These are phyloP conservation scores for Ostrea denselamellosa DNA, from an alignment of 1,140 invertebrate species.

Conservation along the genomic window DNA sequence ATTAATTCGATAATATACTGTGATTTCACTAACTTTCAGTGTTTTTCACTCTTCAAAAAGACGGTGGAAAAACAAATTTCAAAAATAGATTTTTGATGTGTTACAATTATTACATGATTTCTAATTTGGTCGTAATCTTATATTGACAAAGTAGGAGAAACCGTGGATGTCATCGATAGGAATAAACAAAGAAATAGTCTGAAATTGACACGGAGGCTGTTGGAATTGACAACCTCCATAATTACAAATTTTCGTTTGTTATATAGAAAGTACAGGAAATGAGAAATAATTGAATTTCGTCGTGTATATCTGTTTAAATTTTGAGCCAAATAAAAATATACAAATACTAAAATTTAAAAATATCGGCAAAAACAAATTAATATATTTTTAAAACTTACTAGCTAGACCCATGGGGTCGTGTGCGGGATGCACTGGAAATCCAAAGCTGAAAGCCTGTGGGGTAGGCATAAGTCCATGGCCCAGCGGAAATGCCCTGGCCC, in stretches of 20 bases:
- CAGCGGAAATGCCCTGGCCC: constrained; percentile 70
- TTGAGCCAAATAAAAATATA: not conserved
- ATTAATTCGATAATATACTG: too few species aligned
- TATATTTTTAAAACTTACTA: constrained; percentile 58
- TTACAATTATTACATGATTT: too few species aligned
- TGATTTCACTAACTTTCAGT: too few species aligned
- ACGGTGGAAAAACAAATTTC: too few species aligned
- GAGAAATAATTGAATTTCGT: not conserved
- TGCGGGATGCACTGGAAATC: constrained; percentile 71
- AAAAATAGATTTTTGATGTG: too few species aligned
- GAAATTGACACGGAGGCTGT: constrained; percentile 10
- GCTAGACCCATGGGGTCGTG: constrained; percentile 71
- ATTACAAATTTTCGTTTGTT: not conserved
- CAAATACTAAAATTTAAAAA: not conserved
- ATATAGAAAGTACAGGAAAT: not conserved
- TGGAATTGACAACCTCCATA: constrained; percentile 6
- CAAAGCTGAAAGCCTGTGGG: constrained; percentile 73
- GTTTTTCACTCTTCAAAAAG: too few species aligned
- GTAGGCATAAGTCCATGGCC: constrained; percentile 70
- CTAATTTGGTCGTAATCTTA: too few species aligned
- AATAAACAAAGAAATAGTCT: constrained; percentile 14
- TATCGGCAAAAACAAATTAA: not conserved
- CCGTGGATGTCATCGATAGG: not conserved
- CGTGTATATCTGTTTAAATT: not conserved
- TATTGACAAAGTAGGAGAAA: too few species aligned